phyloP scores from a whole-genome alignment of 2,113 vertebrate genomes.

The Aplodontia rufa region DNA sequence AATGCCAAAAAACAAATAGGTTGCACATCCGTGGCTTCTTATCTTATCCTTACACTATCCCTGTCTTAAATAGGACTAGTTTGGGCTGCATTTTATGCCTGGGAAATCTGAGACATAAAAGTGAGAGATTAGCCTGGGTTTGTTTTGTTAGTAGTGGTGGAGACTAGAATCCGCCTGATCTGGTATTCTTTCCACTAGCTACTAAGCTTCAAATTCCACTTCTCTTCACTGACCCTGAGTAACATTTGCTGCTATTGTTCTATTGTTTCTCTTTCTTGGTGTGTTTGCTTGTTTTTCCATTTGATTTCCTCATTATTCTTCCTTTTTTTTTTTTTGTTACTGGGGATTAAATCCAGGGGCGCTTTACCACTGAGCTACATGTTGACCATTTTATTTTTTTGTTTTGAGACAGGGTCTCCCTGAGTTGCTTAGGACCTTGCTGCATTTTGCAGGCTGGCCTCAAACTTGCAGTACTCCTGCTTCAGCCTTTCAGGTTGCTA shows the following conservation, averaged over 20 bases:
- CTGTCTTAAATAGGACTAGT: background rate
- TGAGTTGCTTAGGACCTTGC: too few relatives aligned
- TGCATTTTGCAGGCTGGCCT: too few relatives aligned
- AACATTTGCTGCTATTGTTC: background rate
- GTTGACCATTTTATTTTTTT: too few relatives aligned
- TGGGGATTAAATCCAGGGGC: too few relatives aligned
- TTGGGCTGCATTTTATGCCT: background rate
- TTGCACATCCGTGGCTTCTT: background rate
- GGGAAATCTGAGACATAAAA: background rate
- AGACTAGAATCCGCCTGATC: background rate
- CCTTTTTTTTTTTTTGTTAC: too few relatives aligned
- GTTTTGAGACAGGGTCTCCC: too few relatives aligned
- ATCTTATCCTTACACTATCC: background rate
- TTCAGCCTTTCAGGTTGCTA: too few relatives aligned
- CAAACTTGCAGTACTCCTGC: too few relatives aligned
- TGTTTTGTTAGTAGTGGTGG: background rate
- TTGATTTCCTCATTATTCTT: too few relatives aligned
- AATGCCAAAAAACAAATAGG: background rate
- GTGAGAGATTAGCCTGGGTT: background rate
- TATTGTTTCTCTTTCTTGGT: background rate
- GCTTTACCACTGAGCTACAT: too few relatives aligned
- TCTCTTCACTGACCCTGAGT: background rate
- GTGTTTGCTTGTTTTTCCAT: constrained; percentile 39
- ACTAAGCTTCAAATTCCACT: background rate
- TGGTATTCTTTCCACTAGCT: background rate